Evolutionary conservation across 2,888 invertebrate species (phyloP).

Genomic region (Syritta pipiens): DNA sequence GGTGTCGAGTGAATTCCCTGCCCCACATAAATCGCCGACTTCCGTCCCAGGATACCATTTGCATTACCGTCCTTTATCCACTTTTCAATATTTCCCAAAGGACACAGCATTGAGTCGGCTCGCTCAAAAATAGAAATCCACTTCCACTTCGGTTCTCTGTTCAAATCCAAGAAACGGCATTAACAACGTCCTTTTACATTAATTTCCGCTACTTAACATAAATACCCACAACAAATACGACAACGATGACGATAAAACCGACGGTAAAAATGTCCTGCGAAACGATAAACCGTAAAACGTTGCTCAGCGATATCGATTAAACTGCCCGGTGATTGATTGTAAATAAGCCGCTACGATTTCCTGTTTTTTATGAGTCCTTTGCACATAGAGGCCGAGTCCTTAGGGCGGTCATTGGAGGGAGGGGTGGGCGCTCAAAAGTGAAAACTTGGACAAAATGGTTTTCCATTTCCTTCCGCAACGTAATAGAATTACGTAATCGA

Average conservation of each 20-base stretch:
- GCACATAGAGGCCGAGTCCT: neutral
- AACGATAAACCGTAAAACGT: constrained; percentile 43
- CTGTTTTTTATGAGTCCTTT: constrained; percentile 17
- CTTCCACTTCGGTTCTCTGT: too few species aligned
- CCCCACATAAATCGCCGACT: too few species aligned
- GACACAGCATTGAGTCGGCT: too few species aligned
- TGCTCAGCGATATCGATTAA: constrained; percentile 54
- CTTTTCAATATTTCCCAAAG: too few species aligned
- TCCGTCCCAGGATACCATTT: too few species aligned
- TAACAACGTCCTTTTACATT: constrained; percentile 30
- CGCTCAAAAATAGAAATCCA: too few species aligned
- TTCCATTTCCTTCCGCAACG: constrained; percentile 41
- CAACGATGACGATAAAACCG: neutral
- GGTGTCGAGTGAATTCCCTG: too few species aligned
- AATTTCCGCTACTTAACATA: constrained; percentile 25
- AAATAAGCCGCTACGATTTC: constrained; percentile 33
- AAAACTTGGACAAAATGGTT: constrained; percentile 44
- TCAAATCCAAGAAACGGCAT: constrained; percentile 4
- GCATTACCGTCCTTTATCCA: too few species aligned
- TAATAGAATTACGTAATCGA: constrained; percentile 42
- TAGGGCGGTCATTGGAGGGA: too few species aligned
- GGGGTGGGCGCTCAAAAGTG: too few species aligned
- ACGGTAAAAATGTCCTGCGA: constrained; percentile 22
- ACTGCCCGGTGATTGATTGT: constrained; percentile 44
- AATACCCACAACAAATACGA: constrained; percentile 1